Percentiles rank a stretch among this genome's conserved stretches.
Conservation (phyloP, 35 echinoderm and acorn worm species). For the Stichopus chloronotus region DNA sequence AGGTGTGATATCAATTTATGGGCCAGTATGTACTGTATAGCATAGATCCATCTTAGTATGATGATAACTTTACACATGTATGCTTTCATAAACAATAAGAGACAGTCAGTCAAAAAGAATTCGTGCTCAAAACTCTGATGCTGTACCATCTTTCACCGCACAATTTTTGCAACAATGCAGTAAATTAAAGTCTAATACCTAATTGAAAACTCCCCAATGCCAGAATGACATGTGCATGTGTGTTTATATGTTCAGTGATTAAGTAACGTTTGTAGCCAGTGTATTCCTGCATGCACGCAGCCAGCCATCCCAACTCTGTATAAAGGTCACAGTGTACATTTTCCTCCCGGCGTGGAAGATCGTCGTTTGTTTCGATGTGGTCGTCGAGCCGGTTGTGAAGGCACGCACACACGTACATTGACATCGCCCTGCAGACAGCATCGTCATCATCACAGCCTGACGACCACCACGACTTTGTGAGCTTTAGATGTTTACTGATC, state of each 20-base stretch:
- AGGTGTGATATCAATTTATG: too few relatives aligned
- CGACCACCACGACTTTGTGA: background rate
- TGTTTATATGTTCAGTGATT: conserved; percentile 32
- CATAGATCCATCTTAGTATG: too few relatives aligned
- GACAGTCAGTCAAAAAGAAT: too few relatives aligned
- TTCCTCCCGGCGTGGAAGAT: background rate
- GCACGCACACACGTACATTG: background rate
- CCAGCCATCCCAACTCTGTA: conserved; percentile 22
- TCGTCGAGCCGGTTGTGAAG: too few relatives aligned
- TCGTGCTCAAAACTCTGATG: too few relatives aligned
- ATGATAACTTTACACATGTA: too few relatives aligned
- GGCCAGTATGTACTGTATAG: too few relatives aligned
- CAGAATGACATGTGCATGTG: background rate
- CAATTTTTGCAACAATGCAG: conserved; percentile 12
- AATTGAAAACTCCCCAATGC: conserved; percentile 2
- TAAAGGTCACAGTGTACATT: background rate
- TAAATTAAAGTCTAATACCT: background rate
- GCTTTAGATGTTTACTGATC: background rate
- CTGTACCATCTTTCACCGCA: too few relatives aligned
- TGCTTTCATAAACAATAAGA: too few relatives aligned
- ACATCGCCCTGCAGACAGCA: background rate
- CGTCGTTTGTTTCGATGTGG: too few relatives aligned
- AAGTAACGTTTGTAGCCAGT: conserved; percentile 21
- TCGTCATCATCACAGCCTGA: background rate
- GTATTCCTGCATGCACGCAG: background rate